A percentile compares a stretch with the other conserved stretches of the same genome.
These are phyloP conservation scores for Drosophila helvetica DNA, from an alignment of 2,888 invertebrate species.

Conservation along the genomic window DNA sequence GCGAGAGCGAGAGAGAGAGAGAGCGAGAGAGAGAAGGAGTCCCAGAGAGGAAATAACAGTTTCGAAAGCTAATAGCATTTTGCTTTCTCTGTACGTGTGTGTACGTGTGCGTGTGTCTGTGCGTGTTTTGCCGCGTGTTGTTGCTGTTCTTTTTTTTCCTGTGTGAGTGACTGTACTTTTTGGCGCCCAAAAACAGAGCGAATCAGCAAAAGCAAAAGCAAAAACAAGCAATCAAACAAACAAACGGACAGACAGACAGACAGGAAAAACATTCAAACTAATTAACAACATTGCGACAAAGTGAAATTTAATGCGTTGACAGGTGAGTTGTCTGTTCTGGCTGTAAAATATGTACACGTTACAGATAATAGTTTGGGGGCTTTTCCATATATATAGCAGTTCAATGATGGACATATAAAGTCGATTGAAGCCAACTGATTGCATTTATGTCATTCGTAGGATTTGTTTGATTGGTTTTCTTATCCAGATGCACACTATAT, in stretches of 20 bases:
- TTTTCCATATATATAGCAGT: not conserved
- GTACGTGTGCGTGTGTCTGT: not conserved
- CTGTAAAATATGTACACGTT: not conserved
- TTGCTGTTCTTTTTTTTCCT: not conserved
- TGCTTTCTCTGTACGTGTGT: slow-evolving; percentile 6
- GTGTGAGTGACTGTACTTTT: slow-evolving; percentile 67
- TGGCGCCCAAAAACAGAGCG: slow-evolving; percentile 64
- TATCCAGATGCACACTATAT: too few relatives aligned
- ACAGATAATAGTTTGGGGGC: not conserved
- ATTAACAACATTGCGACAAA: slow-evolving; percentile 33
- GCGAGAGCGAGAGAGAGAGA: slow-evolving; percentile 6
- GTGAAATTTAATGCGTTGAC: slow-evolving; percentile 36
- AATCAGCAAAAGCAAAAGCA: slow-evolving; percentile 36
- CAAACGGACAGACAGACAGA: slow-evolving; percentile 45
- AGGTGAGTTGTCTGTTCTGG: slow-evolving; percentile 29
- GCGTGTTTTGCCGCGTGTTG: slow-evolving; percentile 3
- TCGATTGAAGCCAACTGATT: too few relatives aligned
- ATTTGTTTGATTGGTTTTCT: too few relatives aligned
- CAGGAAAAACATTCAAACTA: slow-evolving; percentile 21
- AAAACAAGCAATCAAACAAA: slow-evolving; percentile 17
- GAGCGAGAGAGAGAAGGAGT: slow-evolving; percentile 2
- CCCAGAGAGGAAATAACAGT: slow-evolving; percentile 29
- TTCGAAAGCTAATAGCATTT: slow-evolving; percentile 45
- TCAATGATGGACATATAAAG: not conserved
- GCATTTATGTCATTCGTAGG: too few relatives aligned